These are phyloP conservation scores for Etheostoma perlongum DNA, from an alignment of 2,797 vertebrate genomes.

Conservation along the genomic window DNA sequence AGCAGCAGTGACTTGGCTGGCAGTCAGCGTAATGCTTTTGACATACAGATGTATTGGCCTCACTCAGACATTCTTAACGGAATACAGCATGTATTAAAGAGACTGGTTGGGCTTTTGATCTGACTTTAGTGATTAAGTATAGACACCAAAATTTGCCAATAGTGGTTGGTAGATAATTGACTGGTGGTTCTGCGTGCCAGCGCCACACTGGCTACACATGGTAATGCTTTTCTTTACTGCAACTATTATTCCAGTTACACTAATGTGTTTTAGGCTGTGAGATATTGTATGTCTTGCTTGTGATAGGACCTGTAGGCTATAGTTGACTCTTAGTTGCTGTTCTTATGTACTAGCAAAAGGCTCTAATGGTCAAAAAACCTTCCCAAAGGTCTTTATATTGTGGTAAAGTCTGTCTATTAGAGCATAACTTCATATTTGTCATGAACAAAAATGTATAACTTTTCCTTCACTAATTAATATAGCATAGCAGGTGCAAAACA, in stretches of 20 bases:
- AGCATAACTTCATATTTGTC: neutral
- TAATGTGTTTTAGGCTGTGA: neutral
- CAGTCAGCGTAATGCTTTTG: constrained; percentile 40
- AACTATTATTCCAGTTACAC: neutral
- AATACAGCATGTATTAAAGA: neutral
- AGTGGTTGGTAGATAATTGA: neutral
- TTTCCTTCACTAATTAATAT: neutral
- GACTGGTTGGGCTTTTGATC: constrained; percentile 8
- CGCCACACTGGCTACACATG: too few species aligned
- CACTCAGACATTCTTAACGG: constrained; percentile 39
- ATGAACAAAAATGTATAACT: neutral
- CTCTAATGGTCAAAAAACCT: neutral
- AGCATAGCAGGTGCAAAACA: neutral
- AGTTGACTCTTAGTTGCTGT: neutral
- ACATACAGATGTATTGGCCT: constrained; percentile 54
- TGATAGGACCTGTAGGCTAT: neutral
- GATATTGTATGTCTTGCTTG: neutral
- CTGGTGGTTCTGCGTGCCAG: neutral
- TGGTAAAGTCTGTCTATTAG: neutral
- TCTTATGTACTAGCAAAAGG: neutral
- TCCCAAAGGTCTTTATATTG: neutral
- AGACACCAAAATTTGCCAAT: neutral
- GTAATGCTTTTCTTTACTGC: neutral
- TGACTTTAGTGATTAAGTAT: neutral
- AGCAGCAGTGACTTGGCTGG: constrained; percentile 66